Percentiles rank a stretch among this genome's conserved stretches.
These are phyloP conservation scores for Limanda limanda DNA, from an alignment of 2,113 vertebrate genomes.

Conservation along the genomic window DNA sequence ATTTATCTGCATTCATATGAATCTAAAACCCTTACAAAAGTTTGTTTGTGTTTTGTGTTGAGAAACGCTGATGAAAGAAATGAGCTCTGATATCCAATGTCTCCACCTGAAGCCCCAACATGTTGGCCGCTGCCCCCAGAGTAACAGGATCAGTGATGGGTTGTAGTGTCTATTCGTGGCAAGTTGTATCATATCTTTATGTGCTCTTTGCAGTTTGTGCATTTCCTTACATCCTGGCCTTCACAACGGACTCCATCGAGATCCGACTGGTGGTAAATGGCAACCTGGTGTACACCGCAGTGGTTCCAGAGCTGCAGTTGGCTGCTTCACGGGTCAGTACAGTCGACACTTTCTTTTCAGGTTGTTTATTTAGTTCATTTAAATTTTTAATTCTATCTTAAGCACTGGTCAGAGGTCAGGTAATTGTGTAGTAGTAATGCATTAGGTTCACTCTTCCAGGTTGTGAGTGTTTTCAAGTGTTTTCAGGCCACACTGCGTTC, in stretches of 20 bases:
- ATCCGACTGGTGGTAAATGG: constrained; percentile 98
- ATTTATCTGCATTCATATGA: too few relatives aligned
- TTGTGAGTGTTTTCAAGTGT: constrained; percentile 11
- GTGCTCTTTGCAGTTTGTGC: constrained; percentile 89
- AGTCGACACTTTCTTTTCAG: background rate
- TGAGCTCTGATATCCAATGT: too few relatives aligned
- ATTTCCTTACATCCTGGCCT: constrained; percentile 97
- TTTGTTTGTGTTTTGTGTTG: too few relatives aligned
- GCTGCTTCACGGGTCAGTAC: constrained; percentile 92
- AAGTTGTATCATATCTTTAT: background rate
- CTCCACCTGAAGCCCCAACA: too few relatives aligned
- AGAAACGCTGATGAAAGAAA: too few relatives aligned
- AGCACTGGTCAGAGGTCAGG: background rate
- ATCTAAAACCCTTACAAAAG: too few relatives aligned
- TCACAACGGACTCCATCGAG: constrained; percentile 97
- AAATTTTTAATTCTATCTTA: background rate
- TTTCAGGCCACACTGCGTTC: constrained; percentile 14
- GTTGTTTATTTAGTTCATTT: background rate
- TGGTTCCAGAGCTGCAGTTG: constrained; percentile 94
- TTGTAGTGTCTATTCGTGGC: background rate
- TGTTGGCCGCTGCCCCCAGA: too few relatives aligned
- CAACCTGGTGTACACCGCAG: constrained; percentile 96
- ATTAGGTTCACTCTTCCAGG: background rate
- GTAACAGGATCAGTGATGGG: background rate
- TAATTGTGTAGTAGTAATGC: background rate